phyloP scores from a whole-genome alignment of 92 coral and sea anemone species.

The Zoanthus sansibaricus region DNA sequence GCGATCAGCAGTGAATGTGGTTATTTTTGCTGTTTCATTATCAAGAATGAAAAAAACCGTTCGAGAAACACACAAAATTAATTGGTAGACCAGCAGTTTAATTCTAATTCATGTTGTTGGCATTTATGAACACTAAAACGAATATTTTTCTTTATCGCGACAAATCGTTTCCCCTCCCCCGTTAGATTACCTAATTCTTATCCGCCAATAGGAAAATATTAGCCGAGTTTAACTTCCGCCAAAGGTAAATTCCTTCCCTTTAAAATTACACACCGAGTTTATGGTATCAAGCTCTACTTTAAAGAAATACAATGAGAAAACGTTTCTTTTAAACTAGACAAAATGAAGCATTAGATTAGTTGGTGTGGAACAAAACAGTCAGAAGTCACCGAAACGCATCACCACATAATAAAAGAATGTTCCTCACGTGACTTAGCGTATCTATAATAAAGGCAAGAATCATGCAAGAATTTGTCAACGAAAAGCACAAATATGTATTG shows the following conservation, averaged over 20 bases:
- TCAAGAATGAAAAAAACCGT: not conserved
- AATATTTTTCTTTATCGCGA: not conserved
- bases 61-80: not conserved
- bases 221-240: conserved; percentile 18
- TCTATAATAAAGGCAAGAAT: not conserved
- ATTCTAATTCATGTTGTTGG: not conserved
- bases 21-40: not conserved
- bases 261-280: not conserved
- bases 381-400: not conserved
- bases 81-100: not conserved
- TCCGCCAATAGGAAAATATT: conserved; percentile 9
- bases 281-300: not conserved
- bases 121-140: not conserved
- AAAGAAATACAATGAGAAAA: not conserved
- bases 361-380: not conserved
- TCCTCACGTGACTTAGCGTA: conserved; percentile 6
- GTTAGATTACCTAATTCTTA: conserved; percentile 9
- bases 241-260: not conserved
- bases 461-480: conserved; percentile 12
- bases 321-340: not conserved
- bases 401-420: not conserved
- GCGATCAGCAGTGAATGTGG: not conserved
- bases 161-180: not conserved
- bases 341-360: not conserved
- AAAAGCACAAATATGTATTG: conserved; percentile 13